Conservation (phyloP, 1,140 invertebrate genomes). For the Zaprionus lachaisei region DNA sequence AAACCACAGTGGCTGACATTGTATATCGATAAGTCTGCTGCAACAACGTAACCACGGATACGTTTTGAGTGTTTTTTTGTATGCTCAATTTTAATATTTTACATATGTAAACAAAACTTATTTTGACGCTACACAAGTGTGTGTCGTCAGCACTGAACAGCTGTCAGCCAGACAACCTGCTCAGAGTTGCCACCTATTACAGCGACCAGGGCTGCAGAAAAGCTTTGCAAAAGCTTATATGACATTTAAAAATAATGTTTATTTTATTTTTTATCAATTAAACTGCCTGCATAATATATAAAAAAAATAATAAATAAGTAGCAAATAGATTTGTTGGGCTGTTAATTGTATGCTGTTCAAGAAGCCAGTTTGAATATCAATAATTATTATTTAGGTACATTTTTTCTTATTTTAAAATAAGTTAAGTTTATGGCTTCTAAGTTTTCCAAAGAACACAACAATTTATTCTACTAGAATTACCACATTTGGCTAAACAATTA, state of each 20-base stretch:
- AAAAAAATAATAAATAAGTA: background rate
- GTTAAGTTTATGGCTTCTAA: background rate
- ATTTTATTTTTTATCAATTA: background rate
- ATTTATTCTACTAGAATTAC: background rate
- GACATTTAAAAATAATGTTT: background rate
- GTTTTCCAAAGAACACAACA: background rate
- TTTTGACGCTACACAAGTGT: background rate
- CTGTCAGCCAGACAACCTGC: conserved; percentile 4
- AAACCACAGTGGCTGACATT: conserved; percentile 12
- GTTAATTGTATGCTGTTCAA: too few relatives aligned
- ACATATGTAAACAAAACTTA: conserved; percentile 13
- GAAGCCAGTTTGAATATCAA: too few relatives aligned
- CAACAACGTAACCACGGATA: background rate
- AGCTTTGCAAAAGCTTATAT: background rate
- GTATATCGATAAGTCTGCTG: background rate
- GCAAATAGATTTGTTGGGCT: background rate
- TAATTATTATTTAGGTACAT: too few relatives aligned
- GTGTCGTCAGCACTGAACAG: conserved; percentile 13
- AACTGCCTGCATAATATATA: background rate
- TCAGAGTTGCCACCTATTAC: conserved; percentile 16
- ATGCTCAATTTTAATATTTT: background rate
- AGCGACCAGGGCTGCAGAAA: conserved; percentile 21
- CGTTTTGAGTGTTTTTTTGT: conserved; percentile 7
- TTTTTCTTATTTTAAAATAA: too few relatives aligned
- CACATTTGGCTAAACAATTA: background rate